Base-by-base conservation (phyloP, 30 jellyfish, hydroid and myxozoan species). In the Morbakka virulenta region DNA sequence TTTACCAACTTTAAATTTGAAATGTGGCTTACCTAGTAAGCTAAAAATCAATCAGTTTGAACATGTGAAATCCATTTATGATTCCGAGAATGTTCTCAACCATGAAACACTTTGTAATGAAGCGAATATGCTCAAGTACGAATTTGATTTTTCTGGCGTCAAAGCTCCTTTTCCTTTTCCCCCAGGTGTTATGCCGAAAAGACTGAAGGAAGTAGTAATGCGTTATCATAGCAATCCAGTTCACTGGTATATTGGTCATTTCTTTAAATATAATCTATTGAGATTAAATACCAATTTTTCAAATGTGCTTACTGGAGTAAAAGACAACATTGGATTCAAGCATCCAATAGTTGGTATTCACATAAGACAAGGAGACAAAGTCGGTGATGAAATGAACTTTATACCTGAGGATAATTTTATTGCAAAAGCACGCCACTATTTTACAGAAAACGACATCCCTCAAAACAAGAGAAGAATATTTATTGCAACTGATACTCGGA, bases 331-430 rank as follows among this genome's bases (percentile, higher is more conserved):
- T 6, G 49, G 22, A 49, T 11, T 72, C 14, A 14, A 28, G 29
- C 26, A 29, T 3, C 84, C 84, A 28, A 35, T 35, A 9, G 80
- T 72, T 12, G 64, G 74, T 9, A 72, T 72, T 29, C 84, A 72
- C 31, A 72, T 72, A 27, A 25, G 84, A 36, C 84, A 72, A 25
- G 84, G 84, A 26, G 84, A 72, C 48, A 72, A 72, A 50, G 21
- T 72, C 20, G 32, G 13, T 22, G 24, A 32, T 3, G 84, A 72
- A 36, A 29, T 78, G 13, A 72, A 72, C 50, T 35, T 20, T 28
- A 50, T 72, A 26, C 24, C 47, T 3, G 80, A 29, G 27, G 22
- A 23, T 4, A 36, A 33, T 0, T 72, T 23, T 50, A 2, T 72
- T 3, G 66, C 21, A 47, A 29, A 20, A 35, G 84, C 84, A 3